These are phyloP conservation scores for Camponotus fellah DNA, from an alignment of 2,888 invertebrate species.

Conservation along the genomic window DNA sequence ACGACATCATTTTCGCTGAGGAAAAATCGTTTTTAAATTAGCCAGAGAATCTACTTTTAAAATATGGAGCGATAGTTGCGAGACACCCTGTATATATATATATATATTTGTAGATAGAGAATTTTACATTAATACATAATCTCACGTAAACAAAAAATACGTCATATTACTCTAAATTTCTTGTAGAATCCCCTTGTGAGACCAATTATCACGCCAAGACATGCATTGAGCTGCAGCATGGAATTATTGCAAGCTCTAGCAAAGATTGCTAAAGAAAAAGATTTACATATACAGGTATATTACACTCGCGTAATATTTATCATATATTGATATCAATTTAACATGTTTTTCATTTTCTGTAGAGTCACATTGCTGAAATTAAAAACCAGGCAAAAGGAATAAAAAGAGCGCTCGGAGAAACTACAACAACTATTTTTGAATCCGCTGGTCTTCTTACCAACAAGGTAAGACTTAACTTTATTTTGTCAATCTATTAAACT, in stretches of 20 bases:
- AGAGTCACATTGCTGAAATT: conserved; percentile 96
- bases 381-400: conserved; percentile 91
- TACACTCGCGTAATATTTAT: no score
- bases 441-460: conserved; percentile 90
- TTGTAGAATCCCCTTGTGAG: conserved; percentile 85
- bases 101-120: conserved; percentile 87
- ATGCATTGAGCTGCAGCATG: conserved; percentile 93
- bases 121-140: no score
- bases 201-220: conserved; percentile 94
- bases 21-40: no score
- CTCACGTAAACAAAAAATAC: no score
- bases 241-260: conserved; percentile 88
- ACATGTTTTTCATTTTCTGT: conserved; percentile 58
- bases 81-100: no score
- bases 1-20: no score
- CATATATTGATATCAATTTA: neutral
- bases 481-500: no score
- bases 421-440: conserved; percentile 91
- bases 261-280: no score
- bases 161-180: no score
- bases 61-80: no score
- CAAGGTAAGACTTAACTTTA: conserved; percentile 83
- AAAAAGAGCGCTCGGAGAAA: conserved; percentile 87
- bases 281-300: no score
- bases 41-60: no score